These are phyloP conservation scores for Sebastes jordani DNA, from an alignment of 2,797 vertebrate species.

Conservation along the genomic window DNA sequence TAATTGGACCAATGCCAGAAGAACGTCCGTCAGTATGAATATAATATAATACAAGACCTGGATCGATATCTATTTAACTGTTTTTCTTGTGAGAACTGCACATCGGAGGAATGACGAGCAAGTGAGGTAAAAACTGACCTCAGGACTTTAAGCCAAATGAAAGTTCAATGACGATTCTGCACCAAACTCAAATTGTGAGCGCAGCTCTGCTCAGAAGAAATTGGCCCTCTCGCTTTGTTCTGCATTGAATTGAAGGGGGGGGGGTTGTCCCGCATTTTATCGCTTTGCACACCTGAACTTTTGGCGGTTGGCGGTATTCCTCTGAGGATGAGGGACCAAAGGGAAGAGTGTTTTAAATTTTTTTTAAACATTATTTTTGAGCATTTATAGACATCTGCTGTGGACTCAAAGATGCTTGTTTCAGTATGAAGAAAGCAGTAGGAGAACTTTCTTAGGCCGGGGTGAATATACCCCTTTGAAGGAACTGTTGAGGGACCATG, in stretches of 20 bases:
- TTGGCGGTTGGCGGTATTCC: slow-evolving; percentile 66
- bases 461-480: slow-evolving; percentile 62
- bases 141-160: slow-evolving; percentile 77
- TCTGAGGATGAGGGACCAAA: slow-evolving; percentile 75
- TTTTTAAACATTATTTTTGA: slow-evolving; percentile 61
- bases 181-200: slow-evolving; percentile 81
- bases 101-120: slow-evolving; percentile 83
- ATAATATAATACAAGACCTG: slow-evolving; percentile 68
- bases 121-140: slow-evolving; percentile 83
- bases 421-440: slow-evolving; percentile 78
- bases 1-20: slow-evolving; percentile 83
- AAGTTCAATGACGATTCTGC: slow-evolving; percentile 77
- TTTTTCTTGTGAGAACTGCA: slow-evolving; percentile 83
- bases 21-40: slow-evolving; percentile 76
- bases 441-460: slow-evolving; percentile 65
- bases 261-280: slow-evolving; percentile 61
- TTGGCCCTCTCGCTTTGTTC: slow-evolving; percentile 57
- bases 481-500: slow-evolving; percentile 79
- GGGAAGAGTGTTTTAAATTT: slow-evolving; percentile 65
- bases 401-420: slow-evolving; percentile 82
- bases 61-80: slow-evolving; percentile 82
- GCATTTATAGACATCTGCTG: slow-evolving; percentile 86
- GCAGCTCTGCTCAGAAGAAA: slow-evolving; percentile 77
- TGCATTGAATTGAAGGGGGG: slow-evolving; percentile 32
- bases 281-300: slow-evolving; percentile 80